These are phyloP conservation scores for Catharus fuscescens DNA, from an alignment of 2,113 vertebrate genomes.

Conservation along the genomic window DNA sequence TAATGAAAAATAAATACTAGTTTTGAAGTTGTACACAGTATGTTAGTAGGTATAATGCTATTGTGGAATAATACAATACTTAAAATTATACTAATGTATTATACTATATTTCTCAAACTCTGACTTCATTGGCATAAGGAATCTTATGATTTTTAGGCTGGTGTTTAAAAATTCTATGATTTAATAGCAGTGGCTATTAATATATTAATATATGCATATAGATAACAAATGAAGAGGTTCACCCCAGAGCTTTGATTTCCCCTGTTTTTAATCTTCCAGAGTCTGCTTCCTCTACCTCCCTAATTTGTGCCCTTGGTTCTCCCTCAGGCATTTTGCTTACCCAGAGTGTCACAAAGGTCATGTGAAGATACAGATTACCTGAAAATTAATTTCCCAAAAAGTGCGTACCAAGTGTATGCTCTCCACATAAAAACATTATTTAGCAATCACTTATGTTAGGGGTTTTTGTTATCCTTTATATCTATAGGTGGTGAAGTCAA, in stretches of 20 bases:
- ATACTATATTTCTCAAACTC: background rate
- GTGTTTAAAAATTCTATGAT: background rate
- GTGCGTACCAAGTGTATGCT: background rate
- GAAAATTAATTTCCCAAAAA: background rate
- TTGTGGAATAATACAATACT: background rate
- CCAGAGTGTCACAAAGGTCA: background rate
- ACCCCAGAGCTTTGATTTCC: background rate
- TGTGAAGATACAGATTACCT: background rate
- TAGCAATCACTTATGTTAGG: accelerated
- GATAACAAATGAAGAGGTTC: background rate
- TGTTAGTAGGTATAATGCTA: background rate
- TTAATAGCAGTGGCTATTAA: background rate
- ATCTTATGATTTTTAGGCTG: background rate
- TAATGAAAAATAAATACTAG: background rate
- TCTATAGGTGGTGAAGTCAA: background rate
- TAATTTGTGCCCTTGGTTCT: background rate
- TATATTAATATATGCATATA: accelerated
- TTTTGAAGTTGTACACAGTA: background rate
- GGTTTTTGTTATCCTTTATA: too few species aligned
- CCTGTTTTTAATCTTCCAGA: background rate
- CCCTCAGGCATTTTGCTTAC: background rate
- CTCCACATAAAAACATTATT: background rate
- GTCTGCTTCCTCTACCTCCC: background rate
- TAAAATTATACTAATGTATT: background rate
- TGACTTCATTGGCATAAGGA: background rate